Conservation (phyloP, 1,140 invertebrate genomes). For the Drosophila willistoni region DNA sequence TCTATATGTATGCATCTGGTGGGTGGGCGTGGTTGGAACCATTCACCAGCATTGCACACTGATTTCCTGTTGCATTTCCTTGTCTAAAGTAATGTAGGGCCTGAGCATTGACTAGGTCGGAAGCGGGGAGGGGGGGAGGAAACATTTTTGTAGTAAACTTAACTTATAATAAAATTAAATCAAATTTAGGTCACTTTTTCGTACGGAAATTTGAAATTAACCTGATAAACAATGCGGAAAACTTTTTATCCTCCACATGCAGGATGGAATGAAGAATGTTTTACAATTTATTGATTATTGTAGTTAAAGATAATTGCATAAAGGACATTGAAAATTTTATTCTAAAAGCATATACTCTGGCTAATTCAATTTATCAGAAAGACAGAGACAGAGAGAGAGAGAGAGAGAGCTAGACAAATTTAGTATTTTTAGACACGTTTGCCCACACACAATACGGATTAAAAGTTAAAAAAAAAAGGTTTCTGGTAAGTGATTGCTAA, state of each 20-base stretch:
- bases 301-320: constrained; percentile 4
- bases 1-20: neutral
- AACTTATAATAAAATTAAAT: constrained; percentile 58
- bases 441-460: neutral
- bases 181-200: constrained; percentile 53
- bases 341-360: neutral
- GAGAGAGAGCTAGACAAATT: no score
- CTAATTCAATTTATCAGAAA: neutral
- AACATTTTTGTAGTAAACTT: constrained; percentile 3
- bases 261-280: neutral
- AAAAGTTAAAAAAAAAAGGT: neutral
- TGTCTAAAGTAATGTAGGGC: constrained; percentile 16
- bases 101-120: neutral
- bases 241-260: neutral
- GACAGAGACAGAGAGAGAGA: no score
- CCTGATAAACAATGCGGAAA: constrained; percentile 31
- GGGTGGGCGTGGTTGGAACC: constrained; percentile 35
- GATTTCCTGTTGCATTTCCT: constrained; percentile 77
- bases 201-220: constrained; percentile 63
- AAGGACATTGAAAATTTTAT: neutral
- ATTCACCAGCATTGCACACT: constrained; percentile 60
- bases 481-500: no score
- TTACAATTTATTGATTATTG: constrained; percentile 11
- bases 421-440: neutral
- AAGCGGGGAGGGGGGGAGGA: no score